These are phyloP conservation scores for Papilio elwesi DNA, from an alignment of 2,888 invertebrate genomes.

Conservation along the genomic window DNA sequence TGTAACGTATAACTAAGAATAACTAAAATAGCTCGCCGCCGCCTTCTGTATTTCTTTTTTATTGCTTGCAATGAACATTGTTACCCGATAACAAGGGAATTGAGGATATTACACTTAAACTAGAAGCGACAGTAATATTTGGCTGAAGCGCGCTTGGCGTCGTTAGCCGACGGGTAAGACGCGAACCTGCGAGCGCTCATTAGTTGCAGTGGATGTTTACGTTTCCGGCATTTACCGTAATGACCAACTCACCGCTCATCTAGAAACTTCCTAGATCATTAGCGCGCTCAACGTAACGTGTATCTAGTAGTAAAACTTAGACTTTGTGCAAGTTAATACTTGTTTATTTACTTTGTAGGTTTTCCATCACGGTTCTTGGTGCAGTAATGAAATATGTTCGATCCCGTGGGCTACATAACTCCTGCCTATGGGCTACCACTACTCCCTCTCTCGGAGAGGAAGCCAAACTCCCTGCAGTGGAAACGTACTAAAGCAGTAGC, in stretches of 20 bases:
- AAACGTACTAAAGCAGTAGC: too few relatives aligned
- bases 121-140: slow-evolving; percentile 13
- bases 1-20: too few relatives aligned
- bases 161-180: slow-evolving; percentile 28
- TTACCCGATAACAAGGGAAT: too few relatives aligned
- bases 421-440: too few relatives aligned
- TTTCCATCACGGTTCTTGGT: too few relatives aligned
- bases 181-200: slow-evolving; percentile 32
- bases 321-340: neutral
- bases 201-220: slow-evolving; percentile 33
- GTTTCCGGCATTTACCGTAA: slow-evolving; percentile 30
- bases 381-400: too few relatives aligned
- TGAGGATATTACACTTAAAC: neutral
- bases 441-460: too few relatives aligned
- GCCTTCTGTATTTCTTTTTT: too few relatives aligned
- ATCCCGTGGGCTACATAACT: too few relatives aligned
- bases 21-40: too few relatives aligned
- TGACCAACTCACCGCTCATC: slow-evolving; percentile 36
- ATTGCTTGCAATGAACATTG: too few relatives aligned
- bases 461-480: too few relatives aligned
- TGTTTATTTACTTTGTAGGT: neutral
- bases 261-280: slow-evolving; percentile 37
- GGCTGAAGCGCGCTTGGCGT: slow-evolving; percentile 15
- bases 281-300: slow-evolving; percentile 26
- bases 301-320: slow-evolving; percentile 2